phyloP scores from a whole-genome alignment of 2,888 invertebrate species.

The Tenthredo scrophulariae region DNA sequence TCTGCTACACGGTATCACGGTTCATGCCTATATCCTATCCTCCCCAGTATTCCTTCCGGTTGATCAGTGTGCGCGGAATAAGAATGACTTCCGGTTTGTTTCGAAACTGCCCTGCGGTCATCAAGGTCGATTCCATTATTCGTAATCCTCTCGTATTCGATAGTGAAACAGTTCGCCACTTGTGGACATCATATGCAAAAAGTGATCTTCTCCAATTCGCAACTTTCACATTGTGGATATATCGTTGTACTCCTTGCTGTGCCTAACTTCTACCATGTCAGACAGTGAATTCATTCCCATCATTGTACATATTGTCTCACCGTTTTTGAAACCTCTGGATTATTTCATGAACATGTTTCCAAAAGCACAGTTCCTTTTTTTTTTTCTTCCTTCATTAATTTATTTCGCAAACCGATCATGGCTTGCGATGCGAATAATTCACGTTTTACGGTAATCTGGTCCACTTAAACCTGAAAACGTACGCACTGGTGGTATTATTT shows the following conservation, averaged over 20 bases:
- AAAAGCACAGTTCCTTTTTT: too few species aligned
- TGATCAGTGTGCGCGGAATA: not conserved
- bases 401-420: constrained; percentile 10
- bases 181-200: not conserved
- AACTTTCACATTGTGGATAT: not conserved
- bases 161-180: not conserved
- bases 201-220: not conserved
- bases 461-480: constrained; percentile 41
- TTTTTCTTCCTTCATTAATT: not conserved
- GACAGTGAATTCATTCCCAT: too few species aligned
- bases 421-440: constrained; percentile 19
- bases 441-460: constrained; percentile 31
- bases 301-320: not conserved
- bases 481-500: not conserved
- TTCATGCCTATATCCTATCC: not conserved
- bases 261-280: too few species aligned
- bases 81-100: not conserved
- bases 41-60: not conserved
- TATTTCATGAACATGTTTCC: too few species aligned
- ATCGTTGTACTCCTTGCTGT: too few species aligned
- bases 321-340: too few species aligned
- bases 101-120: not conserved
- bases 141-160: not conserved
- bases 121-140: not conserved
- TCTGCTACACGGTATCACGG: not conserved